Conservation (phyloP, 2,797 vertebrate species). For the Anguilla marmorata region DNA sequence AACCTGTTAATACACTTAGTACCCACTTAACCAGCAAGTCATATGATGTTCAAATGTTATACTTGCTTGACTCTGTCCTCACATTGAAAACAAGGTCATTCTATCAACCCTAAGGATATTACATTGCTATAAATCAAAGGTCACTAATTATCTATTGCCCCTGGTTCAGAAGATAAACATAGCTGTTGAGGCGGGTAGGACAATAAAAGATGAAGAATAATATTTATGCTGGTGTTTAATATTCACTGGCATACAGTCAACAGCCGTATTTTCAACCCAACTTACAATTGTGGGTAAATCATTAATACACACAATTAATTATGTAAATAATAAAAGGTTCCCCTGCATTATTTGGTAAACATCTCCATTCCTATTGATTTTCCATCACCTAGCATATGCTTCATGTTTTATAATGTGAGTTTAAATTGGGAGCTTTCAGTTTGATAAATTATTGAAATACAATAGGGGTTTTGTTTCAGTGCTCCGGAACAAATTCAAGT, state of each 20-base stretch:
- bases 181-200: neutral
- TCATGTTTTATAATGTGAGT: too few species aligned
- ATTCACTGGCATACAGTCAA: neutral
- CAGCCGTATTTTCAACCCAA: neutral
- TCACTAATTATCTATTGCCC: neutral
- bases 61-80: neutral
- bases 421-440: neutral
- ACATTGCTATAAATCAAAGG: neutral
- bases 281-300: neutral
- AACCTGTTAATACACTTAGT: neutral
- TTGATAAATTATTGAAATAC: neutral
- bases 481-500: neutral
- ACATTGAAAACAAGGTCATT: slow-evolving; percentile 3
- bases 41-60: neutral
- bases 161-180: neutral
- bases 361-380: too few species aligned
- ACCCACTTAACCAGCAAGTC: neutral
- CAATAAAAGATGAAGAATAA: neutral
- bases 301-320: neutral
- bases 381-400: too few species aligned
- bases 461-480: neutral
- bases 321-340: neutral
- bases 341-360: neutral
- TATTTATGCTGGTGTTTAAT: neutral
- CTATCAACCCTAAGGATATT: slow-evolving; percentile 1